A percentile compares a stretch with the other conserved stretches of the same genome.
phyloP scores from a whole-genome alignment of 2,797 vertebrate species.

The Amniataba percoides region DNA sequence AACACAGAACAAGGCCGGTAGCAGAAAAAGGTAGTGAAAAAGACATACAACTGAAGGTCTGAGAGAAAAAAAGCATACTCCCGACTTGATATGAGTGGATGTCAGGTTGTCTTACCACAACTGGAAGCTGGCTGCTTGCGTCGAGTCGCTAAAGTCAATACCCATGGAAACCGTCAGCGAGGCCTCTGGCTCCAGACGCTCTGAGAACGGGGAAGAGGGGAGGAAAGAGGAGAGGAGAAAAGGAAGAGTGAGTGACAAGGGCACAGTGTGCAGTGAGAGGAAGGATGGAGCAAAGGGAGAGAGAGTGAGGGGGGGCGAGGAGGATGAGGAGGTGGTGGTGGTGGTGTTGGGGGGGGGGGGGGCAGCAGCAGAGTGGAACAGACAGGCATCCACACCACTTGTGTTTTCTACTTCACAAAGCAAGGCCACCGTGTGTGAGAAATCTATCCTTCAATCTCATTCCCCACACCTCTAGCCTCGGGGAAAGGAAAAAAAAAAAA shows the following conservation, averaged over 20 bases:
- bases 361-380: constrained; percentile 79
- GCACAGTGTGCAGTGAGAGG: constrained; percentile 58
- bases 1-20: not conserved
- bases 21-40: not conserved
- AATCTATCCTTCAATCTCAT: constrained; percentile 83
- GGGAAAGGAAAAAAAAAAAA: not conserved
- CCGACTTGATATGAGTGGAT: constrained; percentile 32
- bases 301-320: not conserved
- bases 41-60: constrained; percentile 35
- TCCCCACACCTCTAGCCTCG: constrained; percentile 55
- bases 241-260: constrained; percentile 76
- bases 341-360: not conserved
- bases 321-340: not conserved
- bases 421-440: constrained; percentile 82
- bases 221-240: constrained; percentile 34
- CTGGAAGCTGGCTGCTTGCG: constrained; percentile 95
- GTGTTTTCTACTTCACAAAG: constrained; percentile 84
- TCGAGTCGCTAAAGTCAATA: constrained; percentile 97
- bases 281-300: constrained; percentile 56
- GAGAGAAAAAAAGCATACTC: not conserved
- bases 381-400: constrained; percentile 79
- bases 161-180: constrained; percentile 93
- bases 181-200: constrained; percentile 89
- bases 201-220: constrained; percentile 77
- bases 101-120: constrained; percentile 90